A percentile compares a stretch with the other conserved stretches of the same genome.
These are phyloP conservation scores for Noctuana brunneofusca DNA, from an alignment of 2,888 invertebrate genomes.

Conservation along the genomic window DNA sequence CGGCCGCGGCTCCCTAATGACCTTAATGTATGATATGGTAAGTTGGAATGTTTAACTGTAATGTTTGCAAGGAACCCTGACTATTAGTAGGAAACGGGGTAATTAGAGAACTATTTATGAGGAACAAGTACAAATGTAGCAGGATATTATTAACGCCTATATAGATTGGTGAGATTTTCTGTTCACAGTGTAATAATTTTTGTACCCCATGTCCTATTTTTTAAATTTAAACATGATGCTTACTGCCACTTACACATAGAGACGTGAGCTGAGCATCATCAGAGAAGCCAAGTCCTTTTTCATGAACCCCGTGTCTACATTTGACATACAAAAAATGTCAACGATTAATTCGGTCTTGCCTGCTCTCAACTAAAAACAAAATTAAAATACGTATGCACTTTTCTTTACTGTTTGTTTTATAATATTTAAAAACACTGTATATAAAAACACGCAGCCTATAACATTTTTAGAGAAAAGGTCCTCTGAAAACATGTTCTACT, in stretches of 20 bases:
- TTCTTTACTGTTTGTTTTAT: too few species aligned
- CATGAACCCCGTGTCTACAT: too few species aligned
- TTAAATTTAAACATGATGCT: too few species aligned
- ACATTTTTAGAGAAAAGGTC: not conserved
- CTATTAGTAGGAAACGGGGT: conserved; percentile 2
- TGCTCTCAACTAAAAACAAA: too few species aligned
- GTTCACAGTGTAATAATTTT: not conserved
- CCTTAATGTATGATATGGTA: conserved; percentile 14
- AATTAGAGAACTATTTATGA: not conserved
- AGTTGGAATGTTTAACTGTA: conserved; percentile 12
- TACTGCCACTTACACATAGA: too few species aligned
- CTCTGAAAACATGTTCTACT: not conserved
- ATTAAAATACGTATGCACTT: too few species aligned
- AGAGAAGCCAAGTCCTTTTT: too few species aligned
- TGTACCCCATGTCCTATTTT: not conserved
- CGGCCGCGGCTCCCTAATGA: conserved; percentile 1
- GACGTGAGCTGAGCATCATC: too few species aligned
- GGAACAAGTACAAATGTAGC: not conserved
- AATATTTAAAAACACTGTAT: too few species aligned
- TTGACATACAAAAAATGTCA: too few species aligned
- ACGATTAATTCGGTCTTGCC: too few species aligned
- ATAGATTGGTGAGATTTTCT: not conserved
- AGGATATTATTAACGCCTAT: not conserved
- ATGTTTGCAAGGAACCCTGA: not conserved
- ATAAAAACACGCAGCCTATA: not conserved